Evolutionary conservation across 1,140 invertebrate genomes (phyloP).

Genomic region (Saccostrea cuccullata): DNA sequence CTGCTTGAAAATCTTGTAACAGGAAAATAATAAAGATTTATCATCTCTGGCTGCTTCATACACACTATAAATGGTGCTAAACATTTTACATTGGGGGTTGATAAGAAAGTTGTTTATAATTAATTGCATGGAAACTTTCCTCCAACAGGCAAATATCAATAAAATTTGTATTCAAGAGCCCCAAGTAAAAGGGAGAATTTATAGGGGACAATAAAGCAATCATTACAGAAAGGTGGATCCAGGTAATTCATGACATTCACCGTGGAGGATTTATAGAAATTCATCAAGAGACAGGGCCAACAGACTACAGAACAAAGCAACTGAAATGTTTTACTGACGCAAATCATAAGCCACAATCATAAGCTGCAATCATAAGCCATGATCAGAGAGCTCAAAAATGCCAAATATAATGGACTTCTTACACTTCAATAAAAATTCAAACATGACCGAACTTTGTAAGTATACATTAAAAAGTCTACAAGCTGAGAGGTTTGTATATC

Average conservation of each 20-base stretch:
- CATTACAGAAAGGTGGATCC: not conserved
- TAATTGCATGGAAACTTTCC: not conserved
- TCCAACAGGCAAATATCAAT: not conserved
- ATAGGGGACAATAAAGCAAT: constrained; percentile 12
- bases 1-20: not conserved
- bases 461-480: not conserved
- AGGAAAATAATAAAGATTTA: not conserved
- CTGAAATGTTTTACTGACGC: no score
- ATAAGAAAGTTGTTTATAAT: no score
- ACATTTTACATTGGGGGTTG: not conserved
- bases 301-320: no score
- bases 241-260: not conserved
- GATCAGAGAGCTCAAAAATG: no score
- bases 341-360: no score
- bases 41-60: not conserved
- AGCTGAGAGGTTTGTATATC: constrained; percentile 23
- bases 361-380: no score
- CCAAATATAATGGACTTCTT: no score
- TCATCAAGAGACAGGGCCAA: not conserved
- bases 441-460: not conserved
- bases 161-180: not conserved
- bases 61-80: not conserved
- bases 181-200: constrained; percentile 9
- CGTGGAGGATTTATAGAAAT: not conserved
- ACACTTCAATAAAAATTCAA: not conserved